Percentiles rank a stretch among this genome's conserved stretches.
These are phyloP conservation scores for Orchesellides sinensis DNA, from an alignment of 2,888 invertebrate species.

Conservation along the genomic window DNA sequence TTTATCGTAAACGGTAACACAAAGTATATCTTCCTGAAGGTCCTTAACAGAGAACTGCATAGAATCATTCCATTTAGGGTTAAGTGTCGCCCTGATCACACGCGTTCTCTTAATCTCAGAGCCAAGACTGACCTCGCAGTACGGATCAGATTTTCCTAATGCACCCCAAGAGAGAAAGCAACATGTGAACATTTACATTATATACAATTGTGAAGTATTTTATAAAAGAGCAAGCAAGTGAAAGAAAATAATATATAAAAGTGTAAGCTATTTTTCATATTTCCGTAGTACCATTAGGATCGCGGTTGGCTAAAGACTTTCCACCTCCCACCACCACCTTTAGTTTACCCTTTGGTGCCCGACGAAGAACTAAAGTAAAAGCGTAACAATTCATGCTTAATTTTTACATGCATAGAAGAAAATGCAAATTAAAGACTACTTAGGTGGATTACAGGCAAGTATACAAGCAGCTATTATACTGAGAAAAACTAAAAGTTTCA, in stretches of 20 bases:
- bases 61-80: conserved; percentile 85
- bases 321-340: conserved; percentile 75
- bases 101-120: conserved; percentile 84
- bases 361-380: conserved; percentile 77
- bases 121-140: conserved; percentile 86
- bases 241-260: too few relatives aligned
- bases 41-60: conserved; percentile 88
- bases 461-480: too few relatives aligned
- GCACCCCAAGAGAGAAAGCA: conserved; percentile 31
- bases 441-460: too few relatives aligned
- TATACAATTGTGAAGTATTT: conserved; percentile 28
- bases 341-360: conserved; percentile 77
- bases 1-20: conserved; percentile 84
- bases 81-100: conserved; percentile 80
- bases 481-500: too few relatives aligned
- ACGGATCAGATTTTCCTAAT: conserved; percentile 83
- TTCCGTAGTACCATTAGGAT: conserved; percentile 75
- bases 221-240: not conserved
- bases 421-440: too few relatives aligned
- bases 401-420: conserved; percentile 3
- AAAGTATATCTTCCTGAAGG: conserved; percentile 83
- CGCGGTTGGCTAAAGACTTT: conserved; percentile 70
- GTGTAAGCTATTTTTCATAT: conserved; percentile 32
- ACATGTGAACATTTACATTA: conserved; percentile 33
- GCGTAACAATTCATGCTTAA: conserved; percentile 21